Conservation (phyloP, 1,140 invertebrate genomes). For the Pantala flavescens region DNA sequence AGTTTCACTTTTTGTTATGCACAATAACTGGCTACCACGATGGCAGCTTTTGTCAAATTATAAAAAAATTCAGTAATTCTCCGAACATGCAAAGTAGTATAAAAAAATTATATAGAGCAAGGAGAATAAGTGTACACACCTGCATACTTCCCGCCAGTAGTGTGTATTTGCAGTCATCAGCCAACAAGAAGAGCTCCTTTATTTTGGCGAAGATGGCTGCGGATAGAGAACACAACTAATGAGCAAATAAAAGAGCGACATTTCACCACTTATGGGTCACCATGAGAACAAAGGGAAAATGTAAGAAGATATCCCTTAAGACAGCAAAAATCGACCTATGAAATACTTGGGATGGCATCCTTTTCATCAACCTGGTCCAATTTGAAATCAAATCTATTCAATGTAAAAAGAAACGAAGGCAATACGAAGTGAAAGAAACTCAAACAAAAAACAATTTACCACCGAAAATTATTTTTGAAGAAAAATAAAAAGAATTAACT, state of each 20-base stretch:
- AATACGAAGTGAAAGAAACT: no score
- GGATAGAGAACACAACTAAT: constrained; percentile 1
- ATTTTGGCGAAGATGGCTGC: background rate
- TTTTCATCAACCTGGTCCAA: no score
- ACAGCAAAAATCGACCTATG: no score
- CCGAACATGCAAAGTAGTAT: constrained; percentile 5
- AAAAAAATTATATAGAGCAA: constrained; percentile 11
- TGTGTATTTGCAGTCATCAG: background rate
- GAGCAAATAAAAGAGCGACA: background rate
- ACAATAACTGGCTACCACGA: background rate
- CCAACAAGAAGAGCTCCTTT: background rate
- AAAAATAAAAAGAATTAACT: no score
- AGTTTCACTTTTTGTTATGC: background rate
- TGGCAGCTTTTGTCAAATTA: background rate
- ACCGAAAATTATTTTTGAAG: no score
- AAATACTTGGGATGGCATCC: no score
- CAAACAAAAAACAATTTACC: no score
- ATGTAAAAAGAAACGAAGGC: no score
- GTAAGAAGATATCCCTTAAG: background rate
- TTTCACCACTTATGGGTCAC: background rate
- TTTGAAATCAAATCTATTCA: no score
- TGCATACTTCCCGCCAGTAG: background rate
- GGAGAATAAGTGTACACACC: constrained; percentile 8
- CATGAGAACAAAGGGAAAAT: background rate
- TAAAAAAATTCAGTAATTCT: background rate